These are phyloP conservation scores for Tholera decimalis DNA, from an alignment of 2,888 invertebrate genomes.

Conservation along the genomic window DNA sequence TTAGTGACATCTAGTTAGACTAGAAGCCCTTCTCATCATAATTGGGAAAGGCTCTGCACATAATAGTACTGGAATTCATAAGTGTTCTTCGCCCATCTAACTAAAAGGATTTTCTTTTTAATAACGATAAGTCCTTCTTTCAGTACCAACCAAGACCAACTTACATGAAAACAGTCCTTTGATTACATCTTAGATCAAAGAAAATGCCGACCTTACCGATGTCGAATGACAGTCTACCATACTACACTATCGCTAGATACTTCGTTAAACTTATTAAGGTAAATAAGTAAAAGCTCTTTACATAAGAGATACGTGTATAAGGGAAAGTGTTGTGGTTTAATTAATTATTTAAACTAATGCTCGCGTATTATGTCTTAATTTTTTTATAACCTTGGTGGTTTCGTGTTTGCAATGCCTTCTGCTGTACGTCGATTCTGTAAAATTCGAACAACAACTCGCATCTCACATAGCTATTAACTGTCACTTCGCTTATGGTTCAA, in stretches of 20 bases:
- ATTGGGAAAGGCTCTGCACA: no score
- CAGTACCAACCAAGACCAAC: conserved; percentile 11
- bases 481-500: no score
- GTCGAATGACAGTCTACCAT: conserved; percentile 22
- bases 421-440: no score
- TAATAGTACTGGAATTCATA: no score
- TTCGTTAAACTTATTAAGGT: conserved; percentile 39
- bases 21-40: no score
- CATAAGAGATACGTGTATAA: conserved; percentile 7
- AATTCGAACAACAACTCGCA: no score
- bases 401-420: neutral
- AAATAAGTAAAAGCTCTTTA: conserved; percentile 33
- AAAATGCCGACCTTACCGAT: conserved; percentile 13
- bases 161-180: conserved; percentile 31
- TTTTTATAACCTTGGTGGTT: neutral
- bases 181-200: conserved; percentile 53
- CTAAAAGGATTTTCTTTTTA: neutral
- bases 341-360: conserved; percentile 22
- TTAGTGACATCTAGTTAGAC: no score
- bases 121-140: neutral
- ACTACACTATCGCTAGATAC: conserved; percentile 19
- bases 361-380: neutral
- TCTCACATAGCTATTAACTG: no score
- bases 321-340: conserved; percentile 32
- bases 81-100: neutral